Evolutionary conservation across 2,113 vertebrate genomes (phyloP).

Genomic region (Tupaia tana): DNA sequence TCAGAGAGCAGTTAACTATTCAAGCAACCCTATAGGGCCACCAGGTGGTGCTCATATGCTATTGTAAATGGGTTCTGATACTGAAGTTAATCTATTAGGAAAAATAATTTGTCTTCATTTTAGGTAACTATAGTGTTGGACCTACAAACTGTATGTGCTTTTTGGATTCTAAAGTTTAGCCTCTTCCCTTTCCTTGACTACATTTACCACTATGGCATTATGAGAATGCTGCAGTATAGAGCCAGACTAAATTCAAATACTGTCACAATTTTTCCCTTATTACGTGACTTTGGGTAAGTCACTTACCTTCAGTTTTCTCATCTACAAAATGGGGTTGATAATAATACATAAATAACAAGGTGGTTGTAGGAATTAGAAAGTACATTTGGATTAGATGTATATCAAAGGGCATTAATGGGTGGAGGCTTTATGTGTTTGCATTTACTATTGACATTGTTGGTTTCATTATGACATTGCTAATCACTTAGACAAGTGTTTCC

Average conservation of each 20-base stretch:
- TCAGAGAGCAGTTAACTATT: background rate
- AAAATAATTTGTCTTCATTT: conserved; percentile 64
- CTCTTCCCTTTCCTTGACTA: background rate
- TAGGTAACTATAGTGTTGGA: conserved; percentile 28
- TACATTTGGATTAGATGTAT: background rate
- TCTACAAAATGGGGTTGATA: background rate
- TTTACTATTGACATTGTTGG: background rate
- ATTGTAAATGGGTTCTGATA: background rate
- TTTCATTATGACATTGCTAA: background rate
- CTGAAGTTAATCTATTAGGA: background rate
- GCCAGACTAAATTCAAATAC: background rate
- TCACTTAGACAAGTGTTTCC: background rate
- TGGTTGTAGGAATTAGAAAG: background rate
- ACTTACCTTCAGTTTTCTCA: background rate
- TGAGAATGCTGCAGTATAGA: background rate
- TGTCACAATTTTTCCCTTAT: background rate
- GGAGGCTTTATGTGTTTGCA: background rate
- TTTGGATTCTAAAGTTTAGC: background rate
- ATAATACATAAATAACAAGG: background rate
- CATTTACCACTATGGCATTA: background rate
- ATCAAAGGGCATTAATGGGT: background rate
- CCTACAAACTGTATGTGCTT: background rate
- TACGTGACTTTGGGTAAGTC: background rate
- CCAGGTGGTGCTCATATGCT: conserved; percentile 60
- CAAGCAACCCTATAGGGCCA: background rate